These are phyloP conservation scores for Bombyx mandarina DNA, from an alignment of 1,140 invertebrate genomes.

Conservation along the genomic window DNA sequence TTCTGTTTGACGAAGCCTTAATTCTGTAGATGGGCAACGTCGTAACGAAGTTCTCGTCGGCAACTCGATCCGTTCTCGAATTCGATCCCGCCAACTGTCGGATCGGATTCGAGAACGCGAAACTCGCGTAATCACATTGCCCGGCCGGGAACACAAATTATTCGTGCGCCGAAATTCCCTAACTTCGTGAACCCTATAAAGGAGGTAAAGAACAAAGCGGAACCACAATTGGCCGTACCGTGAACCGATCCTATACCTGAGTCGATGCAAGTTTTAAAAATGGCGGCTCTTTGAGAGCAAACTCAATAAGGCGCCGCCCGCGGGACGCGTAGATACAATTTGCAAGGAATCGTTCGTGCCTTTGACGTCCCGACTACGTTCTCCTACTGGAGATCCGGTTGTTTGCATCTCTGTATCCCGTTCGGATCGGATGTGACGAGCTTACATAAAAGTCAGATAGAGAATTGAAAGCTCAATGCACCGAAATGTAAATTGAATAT, in stretches of 20 bases:
- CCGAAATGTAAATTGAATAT: too few relatives aligned
- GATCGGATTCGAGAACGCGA: conserved; percentile 40
- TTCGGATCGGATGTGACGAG: too few relatives aligned
- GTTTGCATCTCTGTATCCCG: conserved; percentile 25
- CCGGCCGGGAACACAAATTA: conserved; percentile 63
- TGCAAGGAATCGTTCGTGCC: conserved; percentile 54
- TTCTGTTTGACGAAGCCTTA: too few relatives aligned
- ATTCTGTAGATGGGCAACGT: background rate
- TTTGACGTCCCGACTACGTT: conserved; percentile 50
- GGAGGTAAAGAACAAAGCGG: conserved; percentile 59
- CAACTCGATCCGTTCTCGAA: conserved; percentile 37
- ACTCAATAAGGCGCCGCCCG: conserved; percentile 59
- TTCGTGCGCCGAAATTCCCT: conserved; percentile 61
- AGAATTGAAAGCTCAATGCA: too few relatives aligned
- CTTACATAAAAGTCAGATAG: too few relatives aligned
- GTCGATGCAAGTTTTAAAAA: conserved; percentile 67
- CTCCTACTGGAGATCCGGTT: conserved; percentile 45
- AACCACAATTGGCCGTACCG: conserved; percentile 58
- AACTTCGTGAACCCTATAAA: conserved; percentile 67
- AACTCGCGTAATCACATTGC: conserved; percentile 59
- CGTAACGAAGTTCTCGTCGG: conserved; percentile 30
- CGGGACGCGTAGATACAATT: conserved; percentile 68
- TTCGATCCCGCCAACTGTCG: conserved; percentile 45
- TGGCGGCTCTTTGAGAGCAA: conserved; percentile 63
- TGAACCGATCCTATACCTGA: conserved; percentile 51